A percentile compares a stretch with the other conserved stretches of the same genome.
These are phyloP conservation scores for Gyrodactylus bullatarudis DNA, from an alignment of 1,140 invertebrate genomes.

Conservation along the genomic window DNA sequence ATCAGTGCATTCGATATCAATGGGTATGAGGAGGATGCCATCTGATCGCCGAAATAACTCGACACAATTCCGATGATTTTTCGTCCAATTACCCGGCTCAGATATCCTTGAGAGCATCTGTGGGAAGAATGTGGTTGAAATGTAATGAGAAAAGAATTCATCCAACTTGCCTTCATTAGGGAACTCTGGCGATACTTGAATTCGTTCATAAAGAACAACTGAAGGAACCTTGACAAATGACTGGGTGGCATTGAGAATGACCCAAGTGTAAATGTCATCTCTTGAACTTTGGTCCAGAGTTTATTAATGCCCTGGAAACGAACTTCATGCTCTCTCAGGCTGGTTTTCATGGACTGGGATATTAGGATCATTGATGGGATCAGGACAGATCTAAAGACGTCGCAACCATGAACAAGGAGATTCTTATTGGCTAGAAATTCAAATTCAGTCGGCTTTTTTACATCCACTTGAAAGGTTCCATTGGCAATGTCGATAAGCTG, in stretches of 20 bases:
- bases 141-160: background rate
- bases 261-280: background rate
- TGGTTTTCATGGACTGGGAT: background rate
- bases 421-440: no score
- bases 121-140: background rate
- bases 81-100: background rate
- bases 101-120: background rate
- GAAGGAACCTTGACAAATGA: background rate
- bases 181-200: background rate
- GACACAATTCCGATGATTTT: background rate
- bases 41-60: background rate
- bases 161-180: background rate
- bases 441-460: no score
- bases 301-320: background rate
- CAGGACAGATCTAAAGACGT: no score
- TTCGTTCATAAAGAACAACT: background rate
- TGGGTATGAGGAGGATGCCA: background rate
- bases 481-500: no score
- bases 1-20: background rate
- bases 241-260: background rate
- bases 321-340: background rate
- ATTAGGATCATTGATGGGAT: background rate
- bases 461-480: no score
- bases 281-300: background rate
- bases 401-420: no score